phyloP scores from a whole-genome alignment of 2,888 invertebrate species.

The Sisyra nigra region DNA sequence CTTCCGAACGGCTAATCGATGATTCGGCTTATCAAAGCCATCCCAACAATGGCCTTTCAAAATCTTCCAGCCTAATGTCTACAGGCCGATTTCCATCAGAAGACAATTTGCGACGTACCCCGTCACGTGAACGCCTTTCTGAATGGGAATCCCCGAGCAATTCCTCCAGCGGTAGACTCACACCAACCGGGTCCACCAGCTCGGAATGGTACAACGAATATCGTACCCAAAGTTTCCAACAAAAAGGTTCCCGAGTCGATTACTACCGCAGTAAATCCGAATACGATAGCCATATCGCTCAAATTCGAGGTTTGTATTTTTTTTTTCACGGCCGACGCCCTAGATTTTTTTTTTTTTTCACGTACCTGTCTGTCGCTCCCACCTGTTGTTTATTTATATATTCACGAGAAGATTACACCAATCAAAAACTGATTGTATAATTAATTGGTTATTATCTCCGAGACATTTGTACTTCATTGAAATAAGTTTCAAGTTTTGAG shows the following conservation, averaged over 20 bases:
- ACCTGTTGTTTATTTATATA: no score
- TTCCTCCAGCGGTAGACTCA: constrained; percentile 28
- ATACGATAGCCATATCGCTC: constrained; percentile 74
- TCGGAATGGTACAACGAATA: constrained; percentile 43
- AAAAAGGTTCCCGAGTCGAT: constrained; percentile 48
- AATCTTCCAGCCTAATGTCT: constrained; percentile 34
- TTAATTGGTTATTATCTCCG: no score
- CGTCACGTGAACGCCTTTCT: constrained; percentile 15
- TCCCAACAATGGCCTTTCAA: constrained; percentile 26
- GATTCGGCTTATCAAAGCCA: constrained; percentile 44
- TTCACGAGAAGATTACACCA: no score
- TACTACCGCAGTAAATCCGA: constrained; percentile 64
- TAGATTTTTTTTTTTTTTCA: no score
- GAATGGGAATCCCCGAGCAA: constrained; percentile 24
- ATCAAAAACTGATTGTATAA: no score
- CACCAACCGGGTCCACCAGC: constrained; percentile 19
- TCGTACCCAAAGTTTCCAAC: constrained; percentile 41
- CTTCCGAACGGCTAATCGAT: constrained; percentile 32
- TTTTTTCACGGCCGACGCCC: not conserved
- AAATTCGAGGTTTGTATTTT: constrained; percentile 64
- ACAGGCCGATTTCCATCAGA: constrained; percentile 34
- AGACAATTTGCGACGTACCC: constrained; percentile 31
- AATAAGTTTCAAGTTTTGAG: no score
- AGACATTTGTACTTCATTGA: no score
- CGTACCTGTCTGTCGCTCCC: no score